A percentile compares a stretch with the other conserved stretches of the same genome.
Conservation (phyloP, 2,113 vertebrate genomes). For the Prochilodus magdalenae region DNA sequence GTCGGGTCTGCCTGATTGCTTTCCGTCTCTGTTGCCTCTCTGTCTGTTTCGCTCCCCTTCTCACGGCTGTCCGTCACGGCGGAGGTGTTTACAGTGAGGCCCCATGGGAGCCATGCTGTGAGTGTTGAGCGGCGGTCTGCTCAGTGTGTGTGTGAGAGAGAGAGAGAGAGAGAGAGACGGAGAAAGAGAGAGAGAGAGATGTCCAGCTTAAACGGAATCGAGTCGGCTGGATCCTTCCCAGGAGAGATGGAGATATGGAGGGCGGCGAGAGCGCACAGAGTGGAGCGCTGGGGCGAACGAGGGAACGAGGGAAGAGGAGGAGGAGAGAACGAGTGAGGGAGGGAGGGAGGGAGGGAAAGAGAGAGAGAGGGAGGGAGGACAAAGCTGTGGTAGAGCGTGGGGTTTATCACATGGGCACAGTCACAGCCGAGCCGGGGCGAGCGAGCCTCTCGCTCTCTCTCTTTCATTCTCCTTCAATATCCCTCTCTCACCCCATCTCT, state of each 20-base stretch:
- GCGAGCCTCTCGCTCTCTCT: no score
- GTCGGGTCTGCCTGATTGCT: not conserved
- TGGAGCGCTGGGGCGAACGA: conserved; percentile 43
- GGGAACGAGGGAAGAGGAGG: conserved; percentile 29
- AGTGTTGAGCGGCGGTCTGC: not conserved
- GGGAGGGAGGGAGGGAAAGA: conserved; percentile 59
- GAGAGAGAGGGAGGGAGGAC: conserved; percentile 61
- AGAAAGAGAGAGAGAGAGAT: not conserved
- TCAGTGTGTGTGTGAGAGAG: not conserved
- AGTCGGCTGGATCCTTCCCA: conserved; percentile 16
- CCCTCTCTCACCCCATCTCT: no score
- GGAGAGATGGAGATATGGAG: conserved; percentile 23
- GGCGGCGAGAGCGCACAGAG: conserved; percentile 45
- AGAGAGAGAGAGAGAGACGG: not conserved
- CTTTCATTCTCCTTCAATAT: not conserved
- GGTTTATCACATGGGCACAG: conserved; percentile 62
- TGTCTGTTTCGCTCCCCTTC: not conserved
- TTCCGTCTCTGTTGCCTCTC: not conserved
- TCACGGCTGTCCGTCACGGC: conserved; percentile 44
- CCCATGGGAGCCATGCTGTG: conserved; percentile 45
- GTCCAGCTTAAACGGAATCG: conserved; percentile 5
- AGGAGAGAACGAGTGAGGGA: conserved; percentile 60
- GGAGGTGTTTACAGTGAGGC: conserved; percentile 34
- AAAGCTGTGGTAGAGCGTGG: conserved; percentile 67
- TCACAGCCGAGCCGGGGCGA: conserved; percentile 40